Conservation (phyloP, 2,888 invertebrate genomes). For the Creontiades dilutus region DNA sequence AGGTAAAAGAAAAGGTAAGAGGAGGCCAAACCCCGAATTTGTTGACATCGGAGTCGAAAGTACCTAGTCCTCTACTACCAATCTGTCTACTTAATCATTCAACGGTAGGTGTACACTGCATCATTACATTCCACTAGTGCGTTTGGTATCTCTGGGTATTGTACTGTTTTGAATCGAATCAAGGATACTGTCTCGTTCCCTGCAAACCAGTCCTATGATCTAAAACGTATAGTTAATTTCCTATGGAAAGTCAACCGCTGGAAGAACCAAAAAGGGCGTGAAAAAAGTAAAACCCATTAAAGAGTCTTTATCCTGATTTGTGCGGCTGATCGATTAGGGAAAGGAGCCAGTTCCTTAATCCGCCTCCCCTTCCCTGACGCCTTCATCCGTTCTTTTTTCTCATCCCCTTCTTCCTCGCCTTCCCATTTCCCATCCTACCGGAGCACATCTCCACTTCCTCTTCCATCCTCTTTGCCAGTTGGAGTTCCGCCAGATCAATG, state of each 20-base stretch:
- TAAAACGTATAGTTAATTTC: neutral
- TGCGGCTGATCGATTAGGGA: conserved; percentile 58
- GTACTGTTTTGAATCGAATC: no score
- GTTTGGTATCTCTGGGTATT: no score
- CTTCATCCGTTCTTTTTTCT: neutral
- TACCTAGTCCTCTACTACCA: no score
- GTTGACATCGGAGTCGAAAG: no score
- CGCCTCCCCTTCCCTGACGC: neutral
- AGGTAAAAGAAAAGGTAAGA: no score
- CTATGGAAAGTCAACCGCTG: neutral
- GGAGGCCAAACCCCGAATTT: no score
- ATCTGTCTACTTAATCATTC: no score
- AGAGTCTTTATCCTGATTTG: conserved; percentile 68
- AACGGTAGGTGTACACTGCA: no score
- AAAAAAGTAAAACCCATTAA: conserved; percentile 42
- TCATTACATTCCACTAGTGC: no score
- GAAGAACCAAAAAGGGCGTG: neutral
- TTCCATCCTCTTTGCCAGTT: conserved; percentile 37
- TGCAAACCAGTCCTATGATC: neutral
- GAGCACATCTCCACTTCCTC: neutral
- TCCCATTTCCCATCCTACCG: neutral
- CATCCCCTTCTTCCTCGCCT: neutral
- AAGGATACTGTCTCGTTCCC: neutral
- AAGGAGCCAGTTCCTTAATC: conserved; percentile 61
- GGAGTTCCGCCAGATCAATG: conserved; percentile 59